Evolutionary conservation across 23 tunicate species (phyloP).

Genomic region (Diplosoma virens): DNA sequence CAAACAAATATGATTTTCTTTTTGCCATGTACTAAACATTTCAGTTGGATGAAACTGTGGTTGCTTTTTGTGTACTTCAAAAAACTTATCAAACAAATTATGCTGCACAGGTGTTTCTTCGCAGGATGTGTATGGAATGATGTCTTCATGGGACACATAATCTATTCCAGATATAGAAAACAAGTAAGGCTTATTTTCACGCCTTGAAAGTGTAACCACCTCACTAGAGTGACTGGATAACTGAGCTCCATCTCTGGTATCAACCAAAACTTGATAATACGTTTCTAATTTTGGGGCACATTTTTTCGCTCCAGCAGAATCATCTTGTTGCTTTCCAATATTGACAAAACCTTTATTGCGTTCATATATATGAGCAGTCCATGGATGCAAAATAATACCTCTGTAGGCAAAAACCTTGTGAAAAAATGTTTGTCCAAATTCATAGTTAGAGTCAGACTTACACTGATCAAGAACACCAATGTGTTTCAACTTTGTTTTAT

Average conservation of each 20-base stretch:
- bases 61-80: constrained; percentile 1
- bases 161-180: constrained; percentile 82
- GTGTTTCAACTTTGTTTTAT: constrained; percentile 47
- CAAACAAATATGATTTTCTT: constrained; percentile 67
- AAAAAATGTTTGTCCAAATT: constrained; percentile 73
- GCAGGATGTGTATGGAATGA: constrained; percentile 75
- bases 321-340: constrained; percentile 9
- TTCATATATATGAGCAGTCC: constrained; percentile 68
- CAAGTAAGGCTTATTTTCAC: constrained; percentile 29
- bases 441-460: constrained; percentile 45
- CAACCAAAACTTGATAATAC: constrained; percentile 83
- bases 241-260: constrained; percentile 62
- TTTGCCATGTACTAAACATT: constrained; percentile 68
- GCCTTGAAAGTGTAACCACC: constrained; percentile 55
- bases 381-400: constrained; percentile 70
- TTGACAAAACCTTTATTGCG: constrained; percentile 23
- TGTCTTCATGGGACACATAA: constrained; percentile 80
- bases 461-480: constrained; percentile 41
- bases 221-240: constrained; percentile 51
- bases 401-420: constrained; percentile 78
- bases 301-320: constrained; percentile 7
- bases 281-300: constrained; percentile 44
- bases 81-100: constrained; percentile 67
- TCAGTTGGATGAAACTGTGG: constrained; percentile 42
- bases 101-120: constrained; percentile 78